phyloP scores from a whole-genome alignment of 2,797 vertebrate species.

The Prunella strophiata region DNA sequence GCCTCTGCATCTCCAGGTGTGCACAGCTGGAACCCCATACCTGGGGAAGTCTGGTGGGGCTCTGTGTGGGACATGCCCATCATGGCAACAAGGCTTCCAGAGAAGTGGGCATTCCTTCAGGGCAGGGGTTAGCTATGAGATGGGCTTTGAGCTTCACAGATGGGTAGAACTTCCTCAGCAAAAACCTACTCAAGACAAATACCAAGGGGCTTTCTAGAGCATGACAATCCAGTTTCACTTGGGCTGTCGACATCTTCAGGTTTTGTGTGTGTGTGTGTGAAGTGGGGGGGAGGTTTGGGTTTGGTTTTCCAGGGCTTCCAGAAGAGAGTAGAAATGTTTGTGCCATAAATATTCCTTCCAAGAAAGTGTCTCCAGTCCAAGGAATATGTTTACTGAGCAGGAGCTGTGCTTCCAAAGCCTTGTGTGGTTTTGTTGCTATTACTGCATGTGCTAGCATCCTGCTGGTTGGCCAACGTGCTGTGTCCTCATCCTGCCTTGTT shows the following conservation, averaged over 20 bases:
- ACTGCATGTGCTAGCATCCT: not conserved
- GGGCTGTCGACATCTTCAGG: fast-evolving
- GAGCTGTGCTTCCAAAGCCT: not conserved
- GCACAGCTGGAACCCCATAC: not conserved
- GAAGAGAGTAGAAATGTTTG: not conserved
- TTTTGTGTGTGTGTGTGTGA: not conserved
- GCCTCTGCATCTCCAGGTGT: not conserved
- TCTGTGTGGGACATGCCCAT: not conserved
- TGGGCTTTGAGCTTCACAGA: not conserved
- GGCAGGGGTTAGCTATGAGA: not conserved
- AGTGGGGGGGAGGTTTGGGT: not conserved
- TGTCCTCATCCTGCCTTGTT: not conserved
- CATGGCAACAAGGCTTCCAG: not conserved
- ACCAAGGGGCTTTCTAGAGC: not conserved
- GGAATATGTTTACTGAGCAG: not conserved
- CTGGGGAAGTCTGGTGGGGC: not conserved
- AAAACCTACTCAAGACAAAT: not conserved
- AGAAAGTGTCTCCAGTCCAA: not conserved
- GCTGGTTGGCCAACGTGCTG: not conserved
- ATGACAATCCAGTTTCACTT: not conserved
- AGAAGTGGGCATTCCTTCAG: not conserved
- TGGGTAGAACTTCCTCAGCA: not conserved
- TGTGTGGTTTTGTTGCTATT: not conserved
- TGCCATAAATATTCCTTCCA: not conserved
- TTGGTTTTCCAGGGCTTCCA: not conserved